phyloP scores from a whole-genome alignment of 2,797 vertebrate species.

The Pachyuromys duprasi region DNA sequence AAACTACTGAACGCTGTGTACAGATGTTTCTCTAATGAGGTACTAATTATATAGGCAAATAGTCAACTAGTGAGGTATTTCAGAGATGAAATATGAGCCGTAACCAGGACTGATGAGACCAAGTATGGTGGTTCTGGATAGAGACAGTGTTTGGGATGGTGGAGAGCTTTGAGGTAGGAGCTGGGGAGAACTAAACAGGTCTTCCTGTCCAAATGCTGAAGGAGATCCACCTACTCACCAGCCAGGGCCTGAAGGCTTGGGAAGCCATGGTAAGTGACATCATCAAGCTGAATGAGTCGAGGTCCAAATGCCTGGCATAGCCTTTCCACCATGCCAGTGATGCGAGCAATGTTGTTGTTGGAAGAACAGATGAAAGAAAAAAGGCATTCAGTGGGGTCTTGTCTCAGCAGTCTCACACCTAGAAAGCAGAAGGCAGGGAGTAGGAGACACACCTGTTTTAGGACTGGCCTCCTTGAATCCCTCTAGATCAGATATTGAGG shows the following conservation, averaged over 20 bases:
- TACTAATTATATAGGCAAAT: background rate
- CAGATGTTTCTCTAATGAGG: constrained; percentile 14
- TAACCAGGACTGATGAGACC: background rate
- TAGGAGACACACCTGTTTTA: background rate
- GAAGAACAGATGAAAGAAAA: constrained; percentile 98
- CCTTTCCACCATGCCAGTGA: constrained; percentile 95
- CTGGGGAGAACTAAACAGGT: background rate
- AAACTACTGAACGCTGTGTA: background rate
- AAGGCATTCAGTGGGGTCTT: constrained; percentile 95
- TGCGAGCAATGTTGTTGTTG: constrained; percentile 97
- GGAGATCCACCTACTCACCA: constrained; percentile 85
- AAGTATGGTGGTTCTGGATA: background rate
- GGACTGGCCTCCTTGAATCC: background rate
- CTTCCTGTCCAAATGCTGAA: background rate
- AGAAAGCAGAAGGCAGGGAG: background rate
- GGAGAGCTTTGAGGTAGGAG: background rate
- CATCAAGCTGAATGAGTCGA: constrained; percentile 90
- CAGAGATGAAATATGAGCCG: background rate
- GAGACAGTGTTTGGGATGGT: background rate
- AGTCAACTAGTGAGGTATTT: constrained; percentile 6
- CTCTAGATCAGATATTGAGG: background rate
- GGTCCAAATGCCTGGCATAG: constrained; percentile 92
- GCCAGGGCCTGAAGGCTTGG: constrained; percentile 91
- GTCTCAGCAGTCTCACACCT: constrained; percentile 96
- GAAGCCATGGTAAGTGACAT: constrained; percentile 91